Base-by-base conservation (phyloP, 2,113 vertebrate genomes). In the Rhodinocichla rosea region DNA sequence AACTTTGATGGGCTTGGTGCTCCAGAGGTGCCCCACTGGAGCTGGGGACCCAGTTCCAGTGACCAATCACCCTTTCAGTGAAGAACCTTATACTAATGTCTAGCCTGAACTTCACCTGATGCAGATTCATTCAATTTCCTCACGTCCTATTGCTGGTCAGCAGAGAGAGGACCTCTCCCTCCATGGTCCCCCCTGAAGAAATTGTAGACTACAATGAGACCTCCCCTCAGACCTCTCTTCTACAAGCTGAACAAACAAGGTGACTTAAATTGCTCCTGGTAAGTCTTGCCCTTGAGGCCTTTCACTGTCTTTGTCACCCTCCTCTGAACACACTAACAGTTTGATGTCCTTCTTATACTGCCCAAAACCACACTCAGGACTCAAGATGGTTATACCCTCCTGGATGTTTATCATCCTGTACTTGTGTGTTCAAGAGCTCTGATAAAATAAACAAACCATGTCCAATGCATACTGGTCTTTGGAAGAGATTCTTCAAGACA, bases 131-230 rank as follows among this genome's bases (percentile, higher is more conserved):
- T 56, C 20, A 0, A 0, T 56, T 63, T 81, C 32, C 16, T 78
- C 5, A 6, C 13, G 8, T 56, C 24, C 5, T 45, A 4, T 40
- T 2, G 6, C 21, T 56, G 30, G 27, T 64, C n/a, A 75, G 10
- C 5, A 53, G 55, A 45, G 11, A 65, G 17, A 73, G 10, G 12
- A 50, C 4, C 2, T 45, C 6, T 12, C 2, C 2, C 8, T 83
- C 22, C 2, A 7, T 12, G 11, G 7, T 2, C 4, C 4, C 1
- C 2, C 14, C 15, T 15, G 35, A 56, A 30, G 52, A 71, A 73
- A 37, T 7, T 73, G 8, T 30, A 57, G 18, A 42, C 19, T 40
- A 6, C 26, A 62, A 30, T 45, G 16, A 79, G 4, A 19, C 26
- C 3, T 11, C 6, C 6, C 9, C 10, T 76, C 55, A 69, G 17